Evolutionary conservation across 2,888 invertebrate species (phyloP), one percentile per base, ranked within the genome.

Genomic region (Acronicta leporina): DNA sequence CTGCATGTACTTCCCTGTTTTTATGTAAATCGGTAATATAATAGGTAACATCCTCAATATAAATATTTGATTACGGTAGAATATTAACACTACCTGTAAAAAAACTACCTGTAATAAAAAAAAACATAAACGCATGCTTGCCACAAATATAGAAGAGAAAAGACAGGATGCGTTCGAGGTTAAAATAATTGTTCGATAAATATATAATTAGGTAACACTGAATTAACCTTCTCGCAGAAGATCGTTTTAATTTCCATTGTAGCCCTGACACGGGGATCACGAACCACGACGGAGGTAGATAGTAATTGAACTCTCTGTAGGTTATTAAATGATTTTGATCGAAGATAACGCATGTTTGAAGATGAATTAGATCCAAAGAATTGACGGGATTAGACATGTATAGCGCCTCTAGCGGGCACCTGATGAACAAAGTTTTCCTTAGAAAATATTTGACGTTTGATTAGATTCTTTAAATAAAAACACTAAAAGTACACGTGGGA

Each of bases 141-240:
- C 11, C 6, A 13, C 13, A 9, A 49, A 48, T 35, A 43, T 43
- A n/a, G 50, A 63, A 69, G 63, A 57, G 77, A 82, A 84, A 84
- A 73, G 66, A 41, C 79, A 80, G 84, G 84, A 84, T 76, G 67
- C 56, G 8, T 13, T 6, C 77, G 72, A 84, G 84, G 84, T 61
- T 79, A 62, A 49, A 63, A 57, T 60, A 63, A 67, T 77, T 73
- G 56, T 54, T 54, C 46, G 62, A 58, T 49, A 55, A 50, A 61
- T 61, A 62, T 53, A 59, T 63, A 55, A 72, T 68, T 68, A 68
- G 40, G 50, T 80, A 62, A 75, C 27, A 46, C 50, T 58, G 49
- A 45, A 53, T 52, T 62, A 77, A 70, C 79, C 77, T 82, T 82
- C 82, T 64, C 50, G 68, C 35, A n/a, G 38, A 61, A 35, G 44